Evolutionary conservation across 2,888 invertebrate species (phyloP).

Genomic region (Apodemia duryi): DNA sequence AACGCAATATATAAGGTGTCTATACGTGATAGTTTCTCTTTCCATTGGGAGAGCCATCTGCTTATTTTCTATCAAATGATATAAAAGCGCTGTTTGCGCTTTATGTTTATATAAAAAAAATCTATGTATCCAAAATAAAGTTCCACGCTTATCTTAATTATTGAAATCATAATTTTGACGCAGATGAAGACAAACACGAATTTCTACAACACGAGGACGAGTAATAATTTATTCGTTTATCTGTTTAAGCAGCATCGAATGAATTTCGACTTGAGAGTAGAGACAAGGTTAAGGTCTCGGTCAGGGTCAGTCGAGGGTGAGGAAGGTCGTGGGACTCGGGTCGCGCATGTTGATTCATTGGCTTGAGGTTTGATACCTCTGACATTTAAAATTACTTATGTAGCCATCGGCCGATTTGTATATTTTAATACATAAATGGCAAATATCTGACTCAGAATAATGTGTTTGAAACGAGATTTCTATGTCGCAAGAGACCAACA

Average conservation of each 20-base stretch:
- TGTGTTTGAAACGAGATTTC: background rate
- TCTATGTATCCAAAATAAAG: too few species aligned
- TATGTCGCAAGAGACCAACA: background rate
- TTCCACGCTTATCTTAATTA: background rate
- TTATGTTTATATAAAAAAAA: too few species aligned
- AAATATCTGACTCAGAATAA: background rate
- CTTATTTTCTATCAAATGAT: too few species aligned
- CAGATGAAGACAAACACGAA: conserved; percentile 7
- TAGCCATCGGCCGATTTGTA: conserved; percentile 5
- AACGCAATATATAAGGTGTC: too few species aligned
- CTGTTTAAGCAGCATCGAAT: conserved; percentile 35
- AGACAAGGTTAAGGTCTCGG: conserved; percentile 41
- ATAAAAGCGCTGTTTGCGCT: too few species aligned
- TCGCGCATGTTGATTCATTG: conserved; percentile 29
- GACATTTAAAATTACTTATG: conserved; percentile 21
- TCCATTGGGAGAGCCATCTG: too few species aligned
- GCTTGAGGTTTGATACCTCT: conserved; percentile 17
- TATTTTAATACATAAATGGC: conserved; percentile 1
- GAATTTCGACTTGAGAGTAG: conserved; percentile 35
- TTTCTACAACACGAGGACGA: conserved; percentile 8
- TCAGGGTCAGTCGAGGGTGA: conserved; percentile 43
- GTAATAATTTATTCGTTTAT: conserved; percentile 28
- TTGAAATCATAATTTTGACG: background rate
- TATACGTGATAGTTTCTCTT: too few species aligned
- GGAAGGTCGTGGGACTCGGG: conserved; percentile 60